Evolutionary conservation across 1,140 invertebrate genomes (phyloP), one percentile per base, ranked within the genome.

Genomic region (Arctopsyche grandis): DNA sequence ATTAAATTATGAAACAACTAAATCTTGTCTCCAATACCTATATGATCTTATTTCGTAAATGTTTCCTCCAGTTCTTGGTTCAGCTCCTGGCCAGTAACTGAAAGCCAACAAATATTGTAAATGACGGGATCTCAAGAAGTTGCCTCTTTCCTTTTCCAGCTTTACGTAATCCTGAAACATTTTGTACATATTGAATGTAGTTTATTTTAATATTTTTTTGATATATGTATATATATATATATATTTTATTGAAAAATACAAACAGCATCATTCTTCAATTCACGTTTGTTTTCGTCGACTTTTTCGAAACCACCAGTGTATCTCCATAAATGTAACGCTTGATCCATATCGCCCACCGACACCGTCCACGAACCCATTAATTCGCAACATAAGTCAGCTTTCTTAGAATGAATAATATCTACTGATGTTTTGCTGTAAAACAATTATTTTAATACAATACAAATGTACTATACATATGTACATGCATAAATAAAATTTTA

Each of bases 311-410:
- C 97, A 79, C 97, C 96, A 66, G 92, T 94, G 85, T 97, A 98
- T 83, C 93, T 93, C 97, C 97, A 99, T 52, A 99, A 90, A 88
- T 99, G 97, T 79, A 99, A 89, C 38, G 96, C 96, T 89, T 99
- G 97, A 90, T 99, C 98, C 89, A 98, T 93, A 85, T 98, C 97
- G n/a, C 98, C 98, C 60, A 99, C 95, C 81, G 95, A 94, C 9
- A 99, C 97, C 7, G 91, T 94, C 94, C 94, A 97, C 83, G 94
- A 95, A 80, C 93, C 95, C 52, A 96, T 92, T 77, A 96, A 86
- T 84, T 96, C 93, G 83, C 92, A 93, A 75, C 92, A 91, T 9
- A 94, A 85, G 29, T 93, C 91, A 22, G 90, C 86, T 84, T 94
- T 93, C 78, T 92, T 92, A 21, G 93, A 91, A 83, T 94, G 91